Conservation (phyloP, 2,113 vertebrate species). For the Eidolon helvum region DNA sequence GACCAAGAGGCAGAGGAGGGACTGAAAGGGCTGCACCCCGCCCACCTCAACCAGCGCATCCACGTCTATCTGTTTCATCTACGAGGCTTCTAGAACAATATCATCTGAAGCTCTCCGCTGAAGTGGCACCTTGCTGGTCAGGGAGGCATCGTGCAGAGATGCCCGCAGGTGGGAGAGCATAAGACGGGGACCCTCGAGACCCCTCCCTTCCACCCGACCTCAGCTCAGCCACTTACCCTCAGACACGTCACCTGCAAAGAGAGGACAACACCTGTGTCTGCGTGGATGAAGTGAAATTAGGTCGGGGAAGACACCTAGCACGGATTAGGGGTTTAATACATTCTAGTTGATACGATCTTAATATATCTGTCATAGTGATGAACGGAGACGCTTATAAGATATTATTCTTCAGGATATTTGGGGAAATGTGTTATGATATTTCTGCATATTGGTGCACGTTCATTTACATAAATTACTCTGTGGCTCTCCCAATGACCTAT, state of each 20-base stretch:
- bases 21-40: neutral
- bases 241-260: neutral
- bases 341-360: neutral
- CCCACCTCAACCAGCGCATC: neutral
- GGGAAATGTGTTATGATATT: neutral
- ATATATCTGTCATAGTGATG: neutral
- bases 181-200: neutral
- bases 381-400: neutral
- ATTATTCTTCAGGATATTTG: conserved; percentile 10
- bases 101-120: neutral
- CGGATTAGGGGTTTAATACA: neutral
- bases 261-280: neutral
- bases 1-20: neutral
- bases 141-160: neutral
- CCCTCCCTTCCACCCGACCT: neutral
- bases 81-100: neutral
- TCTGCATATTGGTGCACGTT: neutral
- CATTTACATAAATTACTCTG: neutral
- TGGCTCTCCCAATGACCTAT: neutral
- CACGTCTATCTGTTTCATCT: neutral
- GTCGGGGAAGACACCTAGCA: neutral
- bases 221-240: neutral
- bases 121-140: neutral
- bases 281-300: neutral
- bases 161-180: neutral